Evolutionary conservation across 2,888 invertebrate species (phyloP).

Genomic region (Brassicogethes aeneus): DNA sequence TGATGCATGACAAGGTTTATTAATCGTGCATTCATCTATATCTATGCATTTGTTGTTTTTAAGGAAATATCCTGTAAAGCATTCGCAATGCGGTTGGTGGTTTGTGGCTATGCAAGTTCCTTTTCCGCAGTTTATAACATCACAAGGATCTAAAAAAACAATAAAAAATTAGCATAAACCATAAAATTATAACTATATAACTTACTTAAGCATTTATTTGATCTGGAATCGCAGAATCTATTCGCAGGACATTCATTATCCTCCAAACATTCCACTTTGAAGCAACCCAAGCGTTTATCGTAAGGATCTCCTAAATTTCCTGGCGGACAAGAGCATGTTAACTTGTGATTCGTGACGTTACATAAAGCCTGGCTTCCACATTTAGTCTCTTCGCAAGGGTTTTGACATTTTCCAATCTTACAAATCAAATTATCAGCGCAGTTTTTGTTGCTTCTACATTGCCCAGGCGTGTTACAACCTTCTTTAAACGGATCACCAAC

Average conservation of each 20-base stretch:
- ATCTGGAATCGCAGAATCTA: conserved; percentile 64
- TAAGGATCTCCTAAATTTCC: conserved; percentile 77
- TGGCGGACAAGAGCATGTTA: conserved; percentile 68
- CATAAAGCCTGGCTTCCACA: conserved; percentile 77
- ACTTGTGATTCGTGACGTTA: conserved; percentile 59
- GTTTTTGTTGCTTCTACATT: conserved; percentile 64
- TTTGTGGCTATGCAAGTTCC: conserved; percentile 67
- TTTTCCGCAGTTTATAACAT: conserved; percentile 66
- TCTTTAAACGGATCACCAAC: conserved; percentile 68
- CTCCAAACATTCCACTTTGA: conserved; percentile 78
- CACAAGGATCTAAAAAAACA: conserved; percentile 64
- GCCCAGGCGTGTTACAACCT: conserved; percentile 69
- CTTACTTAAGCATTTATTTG: conserved; percentile 71
- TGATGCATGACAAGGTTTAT: conserved; percentile 69
- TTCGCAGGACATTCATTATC: conserved; percentile 67
- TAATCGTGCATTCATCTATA: conserved; percentile 64
- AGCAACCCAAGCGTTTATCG: conserved; percentile 70
- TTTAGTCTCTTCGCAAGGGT: conserved; percentile 63
- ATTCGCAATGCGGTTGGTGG: conserved; percentile 65
- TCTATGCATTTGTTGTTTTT: conserved; percentile 63
- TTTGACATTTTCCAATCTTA: conserved; percentile 64
- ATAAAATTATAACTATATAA: conserved; percentile 15
- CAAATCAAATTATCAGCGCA: conserved; percentile 72
- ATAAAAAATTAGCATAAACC: conserved; percentile 3
- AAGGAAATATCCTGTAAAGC: conserved; percentile 65